Conservation (phyloP, 2,797 vertebrate species). For the Anas bernieri region DNA sequence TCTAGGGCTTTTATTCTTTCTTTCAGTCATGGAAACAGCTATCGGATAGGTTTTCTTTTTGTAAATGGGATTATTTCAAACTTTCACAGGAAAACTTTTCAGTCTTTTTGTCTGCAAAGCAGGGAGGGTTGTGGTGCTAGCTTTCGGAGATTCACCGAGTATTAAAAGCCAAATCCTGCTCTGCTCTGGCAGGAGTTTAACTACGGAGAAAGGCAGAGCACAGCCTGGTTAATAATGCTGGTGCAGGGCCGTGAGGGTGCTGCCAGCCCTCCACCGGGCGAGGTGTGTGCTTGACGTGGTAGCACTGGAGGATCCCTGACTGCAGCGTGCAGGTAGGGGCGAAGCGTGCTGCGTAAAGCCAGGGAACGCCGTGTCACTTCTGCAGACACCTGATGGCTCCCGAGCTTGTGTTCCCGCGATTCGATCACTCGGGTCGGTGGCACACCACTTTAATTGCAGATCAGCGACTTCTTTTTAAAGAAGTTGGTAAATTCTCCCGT, state of each 20-base stretch:
- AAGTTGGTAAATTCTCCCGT: constrained; percentile 62
- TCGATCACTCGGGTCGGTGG: background rate
- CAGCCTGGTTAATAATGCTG: background rate
- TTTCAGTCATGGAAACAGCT: background rate
- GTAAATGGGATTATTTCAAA: constrained; percentile 32
- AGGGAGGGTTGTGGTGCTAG: background rate
- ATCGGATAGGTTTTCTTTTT: constrained; percentile 29
- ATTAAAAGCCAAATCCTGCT: background rate
- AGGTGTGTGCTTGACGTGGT: constrained; percentile 11
- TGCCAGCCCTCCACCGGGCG: background rate
- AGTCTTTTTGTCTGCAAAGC: background rate
- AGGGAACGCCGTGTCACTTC: constrained; percentile 38
- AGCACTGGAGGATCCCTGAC: background rate
- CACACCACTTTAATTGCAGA: constrained; percentile 33
- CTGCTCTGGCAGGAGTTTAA: background rate
- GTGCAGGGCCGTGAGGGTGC: background rate
- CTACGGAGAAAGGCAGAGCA: background rate
- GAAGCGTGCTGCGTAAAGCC: background rate
- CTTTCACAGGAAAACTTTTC: constrained; percentile 26
- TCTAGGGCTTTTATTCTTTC: constrained; percentile 47
- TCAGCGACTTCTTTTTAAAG: constrained; percentile 56
- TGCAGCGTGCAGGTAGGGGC: background rate
- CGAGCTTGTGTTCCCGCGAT: background rate
- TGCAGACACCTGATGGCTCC: background rate
- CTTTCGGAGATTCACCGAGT: background rate